Evolutionary conservation across 2,797 vertebrate species (phyloP), one percentile per base, ranked within the genome.

Genomic region (Apogon talboti): DNA sequence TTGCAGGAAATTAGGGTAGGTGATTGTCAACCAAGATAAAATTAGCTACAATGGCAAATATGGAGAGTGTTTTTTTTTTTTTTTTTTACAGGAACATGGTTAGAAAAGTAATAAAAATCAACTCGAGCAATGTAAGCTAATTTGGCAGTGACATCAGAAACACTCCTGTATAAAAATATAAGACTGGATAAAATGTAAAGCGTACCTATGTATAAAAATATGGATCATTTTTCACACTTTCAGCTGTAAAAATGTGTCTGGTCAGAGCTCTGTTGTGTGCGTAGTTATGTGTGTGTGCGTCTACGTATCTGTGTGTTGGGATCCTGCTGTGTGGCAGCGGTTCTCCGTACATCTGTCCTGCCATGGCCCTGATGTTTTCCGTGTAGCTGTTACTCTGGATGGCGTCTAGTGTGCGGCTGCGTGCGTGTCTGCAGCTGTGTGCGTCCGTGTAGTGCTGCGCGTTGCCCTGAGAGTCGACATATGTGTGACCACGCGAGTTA

Each of bases 291-390:
- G 58, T 37, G 45, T 79, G 78, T 16, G 60, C 0, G 18, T 81
- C 61, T 0, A 3, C 0, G 13, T 64, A 62, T 2, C n/a, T 16
- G 59, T 57, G 76, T 35, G 56, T 1, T 13, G 42, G 65, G 0
- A 30, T 57, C 49, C 58, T 41, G 54, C 56, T 13, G 15, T 15
- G 81, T 0, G 42, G 0, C 2, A 58, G 75, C 0, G 87, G 66
- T 15, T 83, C 76, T 4, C 83, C 85, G 38, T 91, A 91, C 89
- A 91, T 92, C 75, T 88, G 86, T 11, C 85, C 89, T 0, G 89
- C 89, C 86, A 83, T 90, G 0, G 82, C 84, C 13, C 90, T 33
- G 61, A 92, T 91, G 79, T 88, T 68, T 0, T 89, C 83, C 0
- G 82, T 0, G 78, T 92, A 92, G 0, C 45, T 38, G 59, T 9